Evolutionary conservation across 2,113 vertebrate species (phyloP), one percentile per base, ranked within the genome.

Genomic region (Dinomys branickii): DNA sequence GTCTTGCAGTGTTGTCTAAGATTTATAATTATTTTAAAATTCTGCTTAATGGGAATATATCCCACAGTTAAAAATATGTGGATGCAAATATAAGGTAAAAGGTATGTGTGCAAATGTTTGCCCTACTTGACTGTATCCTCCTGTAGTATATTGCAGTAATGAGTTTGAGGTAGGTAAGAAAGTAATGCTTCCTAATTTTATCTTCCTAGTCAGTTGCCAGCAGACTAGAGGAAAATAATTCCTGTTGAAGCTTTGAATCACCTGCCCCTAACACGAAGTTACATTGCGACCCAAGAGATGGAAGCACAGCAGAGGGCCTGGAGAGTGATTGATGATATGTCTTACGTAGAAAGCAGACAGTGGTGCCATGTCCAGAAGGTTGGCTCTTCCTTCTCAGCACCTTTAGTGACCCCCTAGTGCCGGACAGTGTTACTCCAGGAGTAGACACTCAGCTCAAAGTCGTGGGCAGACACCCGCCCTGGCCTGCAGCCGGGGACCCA

Each of bases 121-220:
- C 88, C 82, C 47, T 80, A 78, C 38, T 91, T 96, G 71, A 96
- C 77, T 84, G 52, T 87, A 44, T 80, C 93, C 50, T 94, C 85
- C 92, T 85, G 0, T 94, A 96, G 44, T 94, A 58, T 93, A 84
- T 96, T 97, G 80, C 26, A 61, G 0, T 78, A 63, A 69, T 91
- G 73, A 87, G 77, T 92, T 96, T 95, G 94, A 63, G 85, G 13
- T 92, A 97, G 92, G 90, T 97, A 85, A 97, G 88, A 98, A 97
- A 97, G 87, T 98, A 98, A 98, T 96, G 95, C 96, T 96, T 97
- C 97, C 97, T 97, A 97, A 98, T 98, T 97, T 97, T 97, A 97
- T 98, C 97, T 97, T 97, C 98, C 98, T 97, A 97, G 97, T 98
- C 98, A 98, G 98, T 97, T 98, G 97, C 93, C 98, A 98, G 95